Percentiles rank a stretch among this genome's conserved stretches.
phyloP scores from a whole-genome alignment of 2,797 vertebrate genomes.

The Chiloscyllium punctatum region DNA sequence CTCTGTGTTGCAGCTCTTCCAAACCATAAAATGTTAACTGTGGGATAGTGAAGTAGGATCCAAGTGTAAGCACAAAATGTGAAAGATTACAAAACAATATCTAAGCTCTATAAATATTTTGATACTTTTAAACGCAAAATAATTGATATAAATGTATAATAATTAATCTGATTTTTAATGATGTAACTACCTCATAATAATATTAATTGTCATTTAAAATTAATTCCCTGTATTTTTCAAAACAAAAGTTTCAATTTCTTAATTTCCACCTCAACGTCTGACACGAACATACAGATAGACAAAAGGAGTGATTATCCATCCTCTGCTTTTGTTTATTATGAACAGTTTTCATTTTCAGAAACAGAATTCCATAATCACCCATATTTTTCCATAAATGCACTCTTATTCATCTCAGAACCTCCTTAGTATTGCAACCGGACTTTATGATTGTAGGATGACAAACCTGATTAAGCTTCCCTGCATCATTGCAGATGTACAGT shows the following conservation, averaged over 20 bases:
- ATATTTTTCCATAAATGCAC: not conserved
- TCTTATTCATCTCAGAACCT: not conserved
- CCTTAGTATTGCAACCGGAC: not conserved
- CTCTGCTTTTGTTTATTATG: not conserved
- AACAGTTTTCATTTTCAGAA: not conserved
- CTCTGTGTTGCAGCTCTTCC: not conserved
- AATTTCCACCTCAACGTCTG: not conserved
- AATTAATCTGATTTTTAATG: no score
- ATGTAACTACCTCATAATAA: not conserved
- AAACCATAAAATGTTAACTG: not conserved
- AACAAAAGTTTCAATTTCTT: not conserved
- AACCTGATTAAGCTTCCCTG: not conserved
- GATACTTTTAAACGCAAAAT: not conserved
- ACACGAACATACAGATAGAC: not conserved
- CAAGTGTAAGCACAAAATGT: not conserved
- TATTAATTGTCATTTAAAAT: not conserved
- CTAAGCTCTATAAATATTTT: not conserved
- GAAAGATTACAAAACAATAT: not conserved
- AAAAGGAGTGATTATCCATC: not conserved
- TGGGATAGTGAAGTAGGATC: not conserved
- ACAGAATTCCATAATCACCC: not conserved
- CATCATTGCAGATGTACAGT: not conserved
- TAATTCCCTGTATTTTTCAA: not conserved
- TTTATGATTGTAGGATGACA: not conserved
- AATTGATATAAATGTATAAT: no score